Conservation (phyloP, 2,797 vertebrate genomes). For the Tokudaia muenninki region DNA sequence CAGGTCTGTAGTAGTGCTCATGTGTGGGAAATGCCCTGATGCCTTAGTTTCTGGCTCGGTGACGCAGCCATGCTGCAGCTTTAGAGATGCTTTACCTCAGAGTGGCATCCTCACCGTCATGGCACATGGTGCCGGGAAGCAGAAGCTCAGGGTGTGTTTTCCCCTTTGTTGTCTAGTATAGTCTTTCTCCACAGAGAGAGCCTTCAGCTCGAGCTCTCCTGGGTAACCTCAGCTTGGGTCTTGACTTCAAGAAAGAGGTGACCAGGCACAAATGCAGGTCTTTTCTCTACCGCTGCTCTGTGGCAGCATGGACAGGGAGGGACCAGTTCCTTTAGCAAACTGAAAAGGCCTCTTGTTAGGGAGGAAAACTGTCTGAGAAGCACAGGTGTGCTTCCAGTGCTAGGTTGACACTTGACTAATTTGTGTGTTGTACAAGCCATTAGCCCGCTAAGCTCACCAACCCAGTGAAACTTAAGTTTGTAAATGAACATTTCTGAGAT, state of each 20-base stretch:
- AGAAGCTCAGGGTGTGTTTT: background rate
- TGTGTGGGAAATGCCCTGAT: background rate
- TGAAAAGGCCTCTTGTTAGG: background rate
- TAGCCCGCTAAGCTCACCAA: background rate
- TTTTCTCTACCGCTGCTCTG: background rate
- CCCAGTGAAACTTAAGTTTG: background rate
- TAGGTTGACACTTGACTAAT: background rate
- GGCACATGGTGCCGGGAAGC: background rate
- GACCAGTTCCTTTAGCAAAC: background rate
- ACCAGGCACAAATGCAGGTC: background rate
- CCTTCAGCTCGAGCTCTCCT: background rate
- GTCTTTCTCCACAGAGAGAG: background rate
- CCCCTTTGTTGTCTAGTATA: fast-evolving
- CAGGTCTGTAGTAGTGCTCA: background rate
- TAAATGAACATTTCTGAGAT: background rate
- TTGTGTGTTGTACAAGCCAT: background rate
- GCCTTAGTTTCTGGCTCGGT: background rate
- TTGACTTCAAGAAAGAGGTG: background rate
- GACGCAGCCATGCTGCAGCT: no score
- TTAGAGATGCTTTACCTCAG: background rate
- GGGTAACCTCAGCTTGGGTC: background rate
- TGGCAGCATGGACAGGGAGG: background rate
- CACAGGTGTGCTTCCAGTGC: background rate
- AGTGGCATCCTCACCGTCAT: no score
- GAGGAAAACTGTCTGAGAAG: background rate